Percentiles rank a stretch among this genome's conserved stretches.
phyloP scores from a whole-genome alignment of 2,113 vertebrate genomes.

The Donacobius atricapilla region DNA sequence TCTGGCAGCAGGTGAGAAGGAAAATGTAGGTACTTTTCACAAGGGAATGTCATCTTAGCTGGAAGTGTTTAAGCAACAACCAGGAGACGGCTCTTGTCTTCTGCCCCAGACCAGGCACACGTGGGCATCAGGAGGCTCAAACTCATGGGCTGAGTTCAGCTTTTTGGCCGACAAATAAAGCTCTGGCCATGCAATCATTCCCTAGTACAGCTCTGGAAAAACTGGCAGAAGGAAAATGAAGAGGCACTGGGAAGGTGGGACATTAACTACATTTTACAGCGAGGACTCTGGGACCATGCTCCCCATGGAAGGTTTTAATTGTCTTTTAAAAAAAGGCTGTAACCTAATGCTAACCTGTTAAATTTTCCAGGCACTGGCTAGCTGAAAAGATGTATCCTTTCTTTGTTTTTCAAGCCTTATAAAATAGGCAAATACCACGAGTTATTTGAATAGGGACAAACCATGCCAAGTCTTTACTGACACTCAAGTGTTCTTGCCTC shows the following conservation, averaged over 20 bases:
- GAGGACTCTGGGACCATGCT: not conserved
- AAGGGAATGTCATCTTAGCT: not conserved
- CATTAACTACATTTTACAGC: not conserved
- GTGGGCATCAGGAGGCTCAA: not conserved
- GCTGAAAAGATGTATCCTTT: not conserved
- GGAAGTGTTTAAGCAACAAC: not conserved
- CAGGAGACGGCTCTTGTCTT: not conserved
- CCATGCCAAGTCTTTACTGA: slow-evolving; percentile 27
- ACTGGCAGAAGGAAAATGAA: not conserved
- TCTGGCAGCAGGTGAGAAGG: not conserved
- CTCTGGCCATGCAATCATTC: not conserved
- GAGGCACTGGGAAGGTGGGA: not conserved
- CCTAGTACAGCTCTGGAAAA: not conserved
- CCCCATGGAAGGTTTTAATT: not conserved
- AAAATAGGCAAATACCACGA: slow-evolving; percentile 45
- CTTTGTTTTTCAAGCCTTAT: not conserved
- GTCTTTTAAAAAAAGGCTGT: not conserved
- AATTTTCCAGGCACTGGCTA: slow-evolving; percentile 39
- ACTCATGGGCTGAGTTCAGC: not conserved
- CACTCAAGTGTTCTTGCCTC: not conserved
- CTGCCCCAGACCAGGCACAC: not conserved
- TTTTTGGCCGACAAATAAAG: not conserved
- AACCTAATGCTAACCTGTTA: slow-evolving; percentile 18
- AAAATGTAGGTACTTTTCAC: not conserved
- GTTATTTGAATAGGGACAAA: slow-evolving; percentile 40